Evolutionary conservation across 2,797 vertebrate genomes (phyloP).

Genomic region (Tiaroga cobitis): DNA sequence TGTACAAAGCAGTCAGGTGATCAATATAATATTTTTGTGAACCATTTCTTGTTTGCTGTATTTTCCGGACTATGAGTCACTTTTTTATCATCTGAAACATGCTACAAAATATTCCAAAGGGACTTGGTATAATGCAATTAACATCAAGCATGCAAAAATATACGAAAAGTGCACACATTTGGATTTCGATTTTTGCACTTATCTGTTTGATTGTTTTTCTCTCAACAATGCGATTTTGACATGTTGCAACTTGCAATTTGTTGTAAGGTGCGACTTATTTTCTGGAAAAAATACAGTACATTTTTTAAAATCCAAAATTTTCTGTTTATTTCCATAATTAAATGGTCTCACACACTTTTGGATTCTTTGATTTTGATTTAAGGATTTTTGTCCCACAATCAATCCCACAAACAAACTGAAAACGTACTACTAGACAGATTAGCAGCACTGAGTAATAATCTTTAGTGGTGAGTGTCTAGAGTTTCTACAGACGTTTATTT

Average conservation of each 20-base stretch:
- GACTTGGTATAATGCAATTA: neutral
- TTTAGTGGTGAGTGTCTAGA: neutral
- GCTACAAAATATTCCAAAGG: neutral
- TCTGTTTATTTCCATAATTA: neutral
- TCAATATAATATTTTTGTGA: neutral
- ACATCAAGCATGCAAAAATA: neutral
- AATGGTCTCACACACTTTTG: too few relatives aligned
- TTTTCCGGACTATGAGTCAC: neutral
- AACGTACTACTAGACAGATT: neutral
- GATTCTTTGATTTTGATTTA: neutral
- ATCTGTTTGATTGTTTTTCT: neutral
- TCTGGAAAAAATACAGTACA: neutral
- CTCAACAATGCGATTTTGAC: neutral
- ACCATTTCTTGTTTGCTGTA: neutral
- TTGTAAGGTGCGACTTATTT: neutral
- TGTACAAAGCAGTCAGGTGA: neutral
- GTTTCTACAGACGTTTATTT: constrained; percentile 12
- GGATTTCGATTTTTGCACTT: neutral
- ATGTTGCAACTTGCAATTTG: neutral
- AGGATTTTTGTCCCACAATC: neutral
- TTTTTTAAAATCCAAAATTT: neutral
- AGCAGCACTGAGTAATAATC: constrained; percentile 17
- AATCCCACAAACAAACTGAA: constrained; percentile 13
- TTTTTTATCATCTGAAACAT: neutral
- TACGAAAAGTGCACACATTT: neutral